phyloP scores from a whole-genome alignment of 2,797 vertebrate genomes.

The Gobio occitaniae region DNA sequence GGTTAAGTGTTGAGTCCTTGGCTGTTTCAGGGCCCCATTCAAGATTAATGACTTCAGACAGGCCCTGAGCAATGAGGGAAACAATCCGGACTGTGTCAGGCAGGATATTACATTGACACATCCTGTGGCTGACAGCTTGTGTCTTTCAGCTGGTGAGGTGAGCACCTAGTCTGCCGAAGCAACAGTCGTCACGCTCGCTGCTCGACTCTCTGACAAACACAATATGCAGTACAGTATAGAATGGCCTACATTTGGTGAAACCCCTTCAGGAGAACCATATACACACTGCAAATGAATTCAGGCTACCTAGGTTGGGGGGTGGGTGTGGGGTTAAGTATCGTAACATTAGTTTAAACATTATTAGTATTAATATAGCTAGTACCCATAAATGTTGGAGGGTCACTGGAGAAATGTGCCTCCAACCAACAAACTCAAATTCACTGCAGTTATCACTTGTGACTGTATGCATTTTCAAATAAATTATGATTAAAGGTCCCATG shows the following conservation, averaged over 20 bases:
- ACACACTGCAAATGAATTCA: neutral
- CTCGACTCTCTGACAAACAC: constrained; percentile 54
- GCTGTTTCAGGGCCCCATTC: constrained; percentile 67
- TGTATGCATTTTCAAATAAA: neutral
- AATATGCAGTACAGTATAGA: constrained; percentile 1
- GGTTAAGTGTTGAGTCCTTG: constrained; percentile 71
- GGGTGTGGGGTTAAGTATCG: neutral
- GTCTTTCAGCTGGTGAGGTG: constrained; percentile 74
- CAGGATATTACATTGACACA: constrained; percentile 81
- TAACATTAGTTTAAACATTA: neutral
- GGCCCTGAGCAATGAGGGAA: constrained; percentile 77
- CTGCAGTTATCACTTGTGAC: neutral
- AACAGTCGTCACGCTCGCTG: constrained; percentile 65
- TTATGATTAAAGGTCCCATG: neutral
- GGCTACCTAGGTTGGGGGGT: neutral
- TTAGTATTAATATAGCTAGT: neutral
- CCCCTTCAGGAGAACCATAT: neutral
- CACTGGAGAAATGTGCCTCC: neutral
- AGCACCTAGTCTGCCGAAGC: constrained; percentile 44
- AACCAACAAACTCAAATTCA: neutral
- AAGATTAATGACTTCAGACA: constrained; percentile 83
- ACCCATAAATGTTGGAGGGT: neutral
- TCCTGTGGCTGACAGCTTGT: constrained; percentile 77
- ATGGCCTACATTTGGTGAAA: constrained; percentile 2
- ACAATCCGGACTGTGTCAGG: constrained; percentile 81